A percentile compares a stretch with the other conserved stretches of the same genome.
These are phyloP conservation scores for Drosophila paulistorum DNA, from an alignment of 1,140 invertebrate genomes.

Conservation along the genomic window DNA sequence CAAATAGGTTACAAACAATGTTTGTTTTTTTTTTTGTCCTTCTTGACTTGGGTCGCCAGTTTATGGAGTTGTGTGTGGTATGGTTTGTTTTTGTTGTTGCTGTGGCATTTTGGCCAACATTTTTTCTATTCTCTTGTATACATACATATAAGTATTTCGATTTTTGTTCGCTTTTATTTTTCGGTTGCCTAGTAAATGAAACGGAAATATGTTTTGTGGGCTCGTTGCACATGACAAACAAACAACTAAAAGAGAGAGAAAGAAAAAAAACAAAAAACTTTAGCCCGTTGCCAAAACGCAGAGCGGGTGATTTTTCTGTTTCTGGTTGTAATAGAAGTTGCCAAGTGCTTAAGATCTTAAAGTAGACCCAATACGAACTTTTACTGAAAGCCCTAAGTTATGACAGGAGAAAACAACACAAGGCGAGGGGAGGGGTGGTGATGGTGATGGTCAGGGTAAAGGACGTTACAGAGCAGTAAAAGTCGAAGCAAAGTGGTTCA, in stretches of 20 bases:
- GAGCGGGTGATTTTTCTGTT: constrained; percentile 12
- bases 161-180: constrained; percentile 18
- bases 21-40: too few relatives aligned
- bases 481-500: constrained; percentile 5
- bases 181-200: constrained; percentile 76
- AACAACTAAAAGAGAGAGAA: constrained; percentile 20
- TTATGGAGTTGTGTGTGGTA: constrained; percentile 66
- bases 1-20: constrained; percentile 79
- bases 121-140: constrained; percentile 25
- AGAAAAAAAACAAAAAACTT: background rate
- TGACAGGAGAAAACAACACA: background rate
- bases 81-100: constrained; percentile 45
- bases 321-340: background rate
- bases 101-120: constrained; percentile 61
- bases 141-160: constrained; percentile 18
- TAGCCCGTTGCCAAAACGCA: constrained; percentile 16
- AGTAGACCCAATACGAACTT: constrained; percentile 19
- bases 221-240: constrained; percentile 59
- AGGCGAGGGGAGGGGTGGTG: too few relatives aligned
- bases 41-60: constrained; percentile 75
- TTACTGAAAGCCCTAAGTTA: constrained; percentile 14
- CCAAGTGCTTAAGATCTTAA: constrained; percentile 23
- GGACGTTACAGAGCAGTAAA: background rate
- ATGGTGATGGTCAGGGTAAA: too few relatives aligned
- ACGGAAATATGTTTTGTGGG: constrained; percentile 79